These are phyloP conservation scores for Galerucella calmariensis DNA, from an alignment of 2,888 invertebrate genomes.

Conservation along the genomic window DNA sequence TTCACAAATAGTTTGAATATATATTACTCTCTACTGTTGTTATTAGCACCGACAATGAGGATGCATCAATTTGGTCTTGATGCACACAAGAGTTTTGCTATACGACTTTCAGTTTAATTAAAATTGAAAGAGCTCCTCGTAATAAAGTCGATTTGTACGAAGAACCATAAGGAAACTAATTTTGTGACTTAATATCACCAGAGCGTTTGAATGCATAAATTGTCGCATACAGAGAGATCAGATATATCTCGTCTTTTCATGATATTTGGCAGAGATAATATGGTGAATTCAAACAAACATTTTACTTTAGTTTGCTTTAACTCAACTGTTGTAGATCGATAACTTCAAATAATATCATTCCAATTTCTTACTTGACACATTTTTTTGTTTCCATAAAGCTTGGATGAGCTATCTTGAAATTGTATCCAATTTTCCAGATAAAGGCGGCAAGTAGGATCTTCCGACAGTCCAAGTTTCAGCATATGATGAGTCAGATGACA, in stretches of 20 bases:
- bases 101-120: background rate
- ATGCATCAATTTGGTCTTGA: background rate
- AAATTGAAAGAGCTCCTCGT: background rate
- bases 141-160: background rate
- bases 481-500: too few relatives aligned
- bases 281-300: background rate
- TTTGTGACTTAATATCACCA: background rate
- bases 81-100: background rate
- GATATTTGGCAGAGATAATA: background rate
- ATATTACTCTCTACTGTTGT: background rate
- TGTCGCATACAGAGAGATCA: background rate
- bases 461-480: too few relatives aligned
- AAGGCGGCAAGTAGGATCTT: too few relatives aligned
- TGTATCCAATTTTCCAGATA: too few relatives aligned
- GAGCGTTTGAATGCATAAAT: background rate
- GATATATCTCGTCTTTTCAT: background rate
- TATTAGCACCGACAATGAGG: background rate
- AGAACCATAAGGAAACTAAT: background rate
- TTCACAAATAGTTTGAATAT: background rate
- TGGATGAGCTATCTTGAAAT: too few relatives aligned
- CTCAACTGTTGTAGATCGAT: too few relatives aligned
- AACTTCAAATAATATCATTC: too few relatives aligned
- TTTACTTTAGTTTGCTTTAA: background rate
- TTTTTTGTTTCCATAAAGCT: too few relatives aligned
- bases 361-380: too few relatives aligned